phyloP scores from a whole-genome alignment of 2,113 vertebrate species.

The Struthio camelus region DNA sequence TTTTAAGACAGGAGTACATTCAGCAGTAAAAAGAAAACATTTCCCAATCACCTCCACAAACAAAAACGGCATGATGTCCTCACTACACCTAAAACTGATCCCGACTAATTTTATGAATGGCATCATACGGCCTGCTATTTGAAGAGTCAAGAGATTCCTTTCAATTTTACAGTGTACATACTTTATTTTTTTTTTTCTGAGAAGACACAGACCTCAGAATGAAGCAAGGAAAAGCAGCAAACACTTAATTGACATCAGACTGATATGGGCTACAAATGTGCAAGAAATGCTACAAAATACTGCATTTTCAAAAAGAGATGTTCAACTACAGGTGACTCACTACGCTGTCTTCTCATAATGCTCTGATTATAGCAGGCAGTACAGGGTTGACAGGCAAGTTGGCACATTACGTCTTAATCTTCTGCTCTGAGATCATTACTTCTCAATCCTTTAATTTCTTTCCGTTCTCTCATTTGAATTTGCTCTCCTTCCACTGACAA shows the following conservation, averaged over 20 bases:
- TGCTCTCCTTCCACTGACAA: no score
- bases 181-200: neutral
- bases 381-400: no score
- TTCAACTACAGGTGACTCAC: neutral
- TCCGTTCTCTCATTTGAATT: no score
- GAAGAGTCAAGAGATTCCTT: neutral
- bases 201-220: neutral
- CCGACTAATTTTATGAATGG: neutral
- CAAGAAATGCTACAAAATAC: neutral
- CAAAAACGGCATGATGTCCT: neutral
- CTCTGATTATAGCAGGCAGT: no score
- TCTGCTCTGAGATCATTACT: no score
- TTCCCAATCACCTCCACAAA: neutral
- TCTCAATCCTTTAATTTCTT: no score
- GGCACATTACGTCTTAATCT: no score
- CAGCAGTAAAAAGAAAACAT: neutral
- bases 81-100: neutral
- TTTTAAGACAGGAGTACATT: neutral
- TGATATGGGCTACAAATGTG: neutral
- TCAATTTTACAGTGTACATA: neutral
- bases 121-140: neutral
- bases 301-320: neutral
- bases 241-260: neutral
- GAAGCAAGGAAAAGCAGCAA: neutral
- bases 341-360: no score